Percentiles rank a stretch among this genome's conserved stretches.
phyloP scores from a whole-genome alignment of 2,797 vertebrate species.

The Protonibea diacanthus region DNA sequence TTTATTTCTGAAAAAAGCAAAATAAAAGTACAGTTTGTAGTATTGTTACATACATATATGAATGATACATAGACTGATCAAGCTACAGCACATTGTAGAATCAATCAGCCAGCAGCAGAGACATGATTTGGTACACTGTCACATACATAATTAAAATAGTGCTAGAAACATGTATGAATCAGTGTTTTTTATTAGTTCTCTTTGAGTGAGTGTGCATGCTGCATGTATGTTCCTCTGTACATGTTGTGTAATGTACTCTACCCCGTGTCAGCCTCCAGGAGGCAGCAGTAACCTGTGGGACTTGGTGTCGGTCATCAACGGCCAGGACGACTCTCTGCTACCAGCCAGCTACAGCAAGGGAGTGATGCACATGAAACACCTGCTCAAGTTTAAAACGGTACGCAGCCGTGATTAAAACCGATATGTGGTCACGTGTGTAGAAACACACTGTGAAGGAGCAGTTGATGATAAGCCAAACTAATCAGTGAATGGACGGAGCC shows the following conservation, averaged over 20 bases:
- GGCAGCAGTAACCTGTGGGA: conserved; percentile 98
- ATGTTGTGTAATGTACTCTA: neutral
- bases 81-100: neutral
- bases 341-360: conserved; percentile 94
- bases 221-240: neutral
- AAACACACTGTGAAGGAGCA: neutral
- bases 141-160: neutral
- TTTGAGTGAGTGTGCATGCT: neutral
- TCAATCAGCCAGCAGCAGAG: neutral
- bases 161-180: neutral
- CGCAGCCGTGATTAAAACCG: conserved; percentile 58
- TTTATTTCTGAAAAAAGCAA: neutral
- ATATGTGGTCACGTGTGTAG: neutral
- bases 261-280: conserved; percentile 88
- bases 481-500: neutral
- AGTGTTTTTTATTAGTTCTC: neutral
- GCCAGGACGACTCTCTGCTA: conserved; percentile 95
- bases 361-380: conserved; percentile 97
- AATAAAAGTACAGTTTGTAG: neutral
- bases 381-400: conserved; percentile 94
- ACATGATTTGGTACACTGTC: neutral
- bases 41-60: neutral
- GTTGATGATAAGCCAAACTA: neutral
- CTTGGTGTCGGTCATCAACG: conserved; percentile 93
- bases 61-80: neutral